Evolutionary conservation across 1,140 invertebrate genomes (phyloP).

Genomic region (Papilio glaucus): DNA sequence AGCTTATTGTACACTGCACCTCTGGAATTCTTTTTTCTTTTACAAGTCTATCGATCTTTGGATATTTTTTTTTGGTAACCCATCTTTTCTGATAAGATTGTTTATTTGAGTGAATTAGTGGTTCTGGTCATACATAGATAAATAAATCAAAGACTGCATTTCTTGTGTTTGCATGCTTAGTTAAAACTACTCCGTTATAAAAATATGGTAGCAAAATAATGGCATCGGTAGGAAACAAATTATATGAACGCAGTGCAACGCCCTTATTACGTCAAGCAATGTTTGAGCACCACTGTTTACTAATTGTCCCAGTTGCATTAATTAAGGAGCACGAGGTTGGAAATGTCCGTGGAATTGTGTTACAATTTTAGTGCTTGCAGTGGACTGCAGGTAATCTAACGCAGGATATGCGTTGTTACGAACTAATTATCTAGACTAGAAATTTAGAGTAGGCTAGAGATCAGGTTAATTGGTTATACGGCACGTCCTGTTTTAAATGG

Average conservation of each 20-base stretch:
- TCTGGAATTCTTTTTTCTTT: too few species aligned
- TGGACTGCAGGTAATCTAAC: background rate
- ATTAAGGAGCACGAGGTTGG: constrained; percentile 16
- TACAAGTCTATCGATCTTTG: too few species aligned
- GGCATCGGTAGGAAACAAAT: too few species aligned
- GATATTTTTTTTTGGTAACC: too few species aligned
- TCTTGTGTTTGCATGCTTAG: too few species aligned
- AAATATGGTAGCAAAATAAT: too few species aligned
- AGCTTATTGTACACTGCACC: too few species aligned
- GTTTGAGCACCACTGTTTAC: constrained; percentile 9
- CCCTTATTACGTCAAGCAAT: background rate
- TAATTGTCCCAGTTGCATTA: constrained; percentile 28
- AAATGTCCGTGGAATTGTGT: constrained; percentile 27
- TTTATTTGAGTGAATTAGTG: too few species aligned
- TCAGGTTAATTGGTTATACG: background rate
- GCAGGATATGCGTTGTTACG: constrained; percentile 22
- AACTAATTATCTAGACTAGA: constrained; percentile 2
- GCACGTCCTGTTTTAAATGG: constrained; percentile 11
- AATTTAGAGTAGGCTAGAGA: background rate
- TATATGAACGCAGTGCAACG: background rate
- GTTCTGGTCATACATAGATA: too few species aligned
- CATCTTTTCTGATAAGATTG: too few species aligned
- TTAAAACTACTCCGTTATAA: too few species aligned
- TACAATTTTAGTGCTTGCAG: background rate
- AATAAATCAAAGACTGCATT: too few species aligned